phyloP scores from a whole-genome alignment of 1,140 invertebrate species.

The Bombus confusus region DNA sequence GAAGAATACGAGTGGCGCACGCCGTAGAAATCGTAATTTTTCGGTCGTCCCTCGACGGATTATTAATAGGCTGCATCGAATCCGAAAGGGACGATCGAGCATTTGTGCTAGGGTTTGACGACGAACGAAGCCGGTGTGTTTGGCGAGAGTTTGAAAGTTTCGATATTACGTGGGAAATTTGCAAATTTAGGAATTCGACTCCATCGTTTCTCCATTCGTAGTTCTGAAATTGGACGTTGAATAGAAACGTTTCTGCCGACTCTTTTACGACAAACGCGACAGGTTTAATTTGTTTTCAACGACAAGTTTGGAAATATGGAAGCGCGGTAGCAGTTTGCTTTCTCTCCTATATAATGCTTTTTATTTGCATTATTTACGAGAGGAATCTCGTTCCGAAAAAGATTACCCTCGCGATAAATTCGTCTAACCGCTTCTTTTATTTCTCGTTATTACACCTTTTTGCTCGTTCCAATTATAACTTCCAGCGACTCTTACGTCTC shows the following conservation, averaged over 20 bases:
- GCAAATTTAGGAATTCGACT: background rate
- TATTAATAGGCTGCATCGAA: background rate
- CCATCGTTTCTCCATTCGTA: too few relatives aligned
- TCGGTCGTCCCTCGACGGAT: background rate
- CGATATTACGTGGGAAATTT: background rate
- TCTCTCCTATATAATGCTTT: too few relatives aligned
- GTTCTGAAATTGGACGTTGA: too few relatives aligned
- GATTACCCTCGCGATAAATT: background rate
- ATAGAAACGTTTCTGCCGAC: too few relatives aligned
- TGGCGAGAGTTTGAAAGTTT: background rate
- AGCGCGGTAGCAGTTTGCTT: background rate
- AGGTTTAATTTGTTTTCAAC: background rate
- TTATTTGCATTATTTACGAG: background rate
- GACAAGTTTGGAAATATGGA: background rate
- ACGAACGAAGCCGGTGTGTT: too few relatives aligned
- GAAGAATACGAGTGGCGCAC: constrained; percentile 1
- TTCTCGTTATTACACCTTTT: background rate
- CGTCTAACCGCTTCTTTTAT: background rate
- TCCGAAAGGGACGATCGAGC: background rate
- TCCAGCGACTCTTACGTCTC: too few relatives aligned
- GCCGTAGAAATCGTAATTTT: constrained; percentile 5
- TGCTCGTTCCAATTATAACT: background rate
- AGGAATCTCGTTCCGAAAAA: background rate
- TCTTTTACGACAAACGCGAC: background rate
- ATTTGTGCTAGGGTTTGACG: background rate